These are phyloP conservation scores for Columbina picui DNA, from an alignment of 2,113 vertebrate genomes.

Conservation along the genomic window DNA sequence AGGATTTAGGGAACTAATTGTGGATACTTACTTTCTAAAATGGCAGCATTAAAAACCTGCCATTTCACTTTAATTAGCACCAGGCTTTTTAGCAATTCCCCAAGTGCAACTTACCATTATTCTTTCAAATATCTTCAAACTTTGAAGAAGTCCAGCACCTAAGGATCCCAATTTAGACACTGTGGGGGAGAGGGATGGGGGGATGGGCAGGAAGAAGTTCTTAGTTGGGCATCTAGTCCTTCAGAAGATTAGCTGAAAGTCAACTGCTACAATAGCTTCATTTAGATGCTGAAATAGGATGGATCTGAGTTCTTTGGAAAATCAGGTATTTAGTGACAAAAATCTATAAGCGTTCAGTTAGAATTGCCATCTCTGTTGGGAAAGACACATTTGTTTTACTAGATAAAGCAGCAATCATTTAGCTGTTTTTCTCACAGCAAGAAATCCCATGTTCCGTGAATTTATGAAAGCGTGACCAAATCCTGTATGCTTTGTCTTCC, in stretches of 20 bases:
- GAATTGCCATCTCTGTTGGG: constrained; percentile 19
- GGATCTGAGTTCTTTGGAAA: neutral
- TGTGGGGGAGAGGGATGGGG: neutral
- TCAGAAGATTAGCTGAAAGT: neutral
- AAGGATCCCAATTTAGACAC: neutral
- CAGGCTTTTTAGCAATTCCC: neutral
- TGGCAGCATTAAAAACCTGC: neutral
- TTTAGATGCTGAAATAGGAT: neutral
- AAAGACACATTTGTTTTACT: constrained; percentile 44
- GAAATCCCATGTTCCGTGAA: neutral
- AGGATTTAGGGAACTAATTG: neutral
- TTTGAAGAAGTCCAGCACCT: neutral
- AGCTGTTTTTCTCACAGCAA: constrained; percentile 22
- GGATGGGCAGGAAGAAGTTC: neutral
- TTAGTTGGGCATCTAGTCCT: neutral
- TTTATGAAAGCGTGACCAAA: neutral
- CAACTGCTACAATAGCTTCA: neutral
- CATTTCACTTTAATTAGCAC: neutral
- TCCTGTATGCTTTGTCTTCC: neutral
- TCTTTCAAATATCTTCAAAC: neutral
- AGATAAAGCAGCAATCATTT: constrained; percentile 33
- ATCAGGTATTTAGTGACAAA: neutral
- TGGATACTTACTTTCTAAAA: neutral
- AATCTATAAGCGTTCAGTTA: neutral
- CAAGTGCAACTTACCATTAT: neutral